Evolutionary conservation across 2,888 invertebrate genomes (phyloP).

Genomic region (Brachycybe producta): DNA sequence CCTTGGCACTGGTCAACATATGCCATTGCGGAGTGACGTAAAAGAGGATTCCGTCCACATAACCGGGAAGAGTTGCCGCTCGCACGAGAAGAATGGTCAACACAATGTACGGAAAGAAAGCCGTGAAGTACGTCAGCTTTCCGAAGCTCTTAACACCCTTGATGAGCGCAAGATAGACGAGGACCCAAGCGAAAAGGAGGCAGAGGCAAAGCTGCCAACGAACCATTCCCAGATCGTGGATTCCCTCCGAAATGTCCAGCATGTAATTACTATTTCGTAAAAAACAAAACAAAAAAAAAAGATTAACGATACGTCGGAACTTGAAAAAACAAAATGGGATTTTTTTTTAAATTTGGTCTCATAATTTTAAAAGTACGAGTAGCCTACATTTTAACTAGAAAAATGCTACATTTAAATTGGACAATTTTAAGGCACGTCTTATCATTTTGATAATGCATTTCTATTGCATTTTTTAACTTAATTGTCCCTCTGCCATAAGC

Average conservation of each 20-base stretch:
- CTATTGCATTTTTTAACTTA: no score
- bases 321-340: neutral
- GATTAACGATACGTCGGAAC: neutral
- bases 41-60: constrained; percentile 59
- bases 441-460: no score
- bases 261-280: constrained; percentile 32
- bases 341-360: no score
- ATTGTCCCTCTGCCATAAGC: no score
- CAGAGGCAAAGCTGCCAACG: constrained; percentile 55
- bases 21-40: constrained; percentile 67
- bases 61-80: constrained; percentile 65
- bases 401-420: no score
- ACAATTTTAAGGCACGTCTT: no score
- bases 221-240: constrained; percentile 30
- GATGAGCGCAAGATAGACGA: constrained; percentile 61
- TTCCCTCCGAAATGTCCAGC: constrained; percentile 31
- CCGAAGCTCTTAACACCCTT: constrained; percentile 69
- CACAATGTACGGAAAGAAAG: constrained; percentile 60
- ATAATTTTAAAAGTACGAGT: no score
- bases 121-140: constrained; percentile 66
- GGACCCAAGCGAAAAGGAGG: constrained; percentile 61
- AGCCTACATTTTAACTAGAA: no score
- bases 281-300: constrained; percentile 10
- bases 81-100: constrained; percentile 61
- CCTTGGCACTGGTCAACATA: constrained; percentile 54